A percentile compares a stretch with the other conserved stretches of the same genome.
Evolutionary conservation across 1,140 invertebrate species (phyloP).

Genomic region (Araneus ventricosus): DNA sequence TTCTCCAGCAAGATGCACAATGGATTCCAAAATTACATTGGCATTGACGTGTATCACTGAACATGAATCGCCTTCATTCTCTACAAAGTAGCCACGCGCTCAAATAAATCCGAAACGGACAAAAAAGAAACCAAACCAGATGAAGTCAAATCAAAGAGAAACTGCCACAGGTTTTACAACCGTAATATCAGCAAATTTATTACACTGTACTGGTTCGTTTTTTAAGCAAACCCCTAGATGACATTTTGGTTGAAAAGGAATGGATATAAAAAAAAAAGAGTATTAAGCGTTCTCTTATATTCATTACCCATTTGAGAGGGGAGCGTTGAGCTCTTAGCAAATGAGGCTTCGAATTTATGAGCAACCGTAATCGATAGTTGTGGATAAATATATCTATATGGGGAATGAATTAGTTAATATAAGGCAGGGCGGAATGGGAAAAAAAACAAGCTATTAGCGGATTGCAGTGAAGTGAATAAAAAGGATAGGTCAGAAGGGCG

Average conservation of each 20-base stretch:
- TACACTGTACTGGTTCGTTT: background rate
- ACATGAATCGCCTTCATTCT: too few relatives aligned
- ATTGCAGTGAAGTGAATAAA: constrained; percentile 40
- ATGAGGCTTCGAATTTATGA: constrained; percentile 1
- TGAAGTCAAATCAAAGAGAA: too few relatives aligned
- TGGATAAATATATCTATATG: background rate
- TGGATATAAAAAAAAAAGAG: background rate
- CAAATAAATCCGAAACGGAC: background rate
- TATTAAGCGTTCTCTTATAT: background rate
- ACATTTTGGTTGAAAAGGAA: background rate
- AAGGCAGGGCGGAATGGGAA: background rate
- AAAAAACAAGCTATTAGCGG: constrained; percentile 50
- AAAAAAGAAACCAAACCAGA: background rate
- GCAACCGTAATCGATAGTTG: constrained; percentile 8
- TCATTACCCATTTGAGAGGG: constrained; percentile 32
- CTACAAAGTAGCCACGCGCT: background rate
- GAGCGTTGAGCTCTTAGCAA: background rate
- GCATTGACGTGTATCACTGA: too few relatives aligned
- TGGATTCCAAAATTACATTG: too few relatives aligned
- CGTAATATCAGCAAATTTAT: too few relatives aligned
- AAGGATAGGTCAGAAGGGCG: constrained; percentile 32
- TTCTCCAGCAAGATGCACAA: too few relatives aligned
- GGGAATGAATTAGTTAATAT: constrained; percentile 59
- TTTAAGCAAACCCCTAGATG: background rate
- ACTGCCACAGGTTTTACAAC: too few relatives aligned